Conservation (phyloP, 2,888 invertebrate species). For the Silvanus unidentatus region DNA sequence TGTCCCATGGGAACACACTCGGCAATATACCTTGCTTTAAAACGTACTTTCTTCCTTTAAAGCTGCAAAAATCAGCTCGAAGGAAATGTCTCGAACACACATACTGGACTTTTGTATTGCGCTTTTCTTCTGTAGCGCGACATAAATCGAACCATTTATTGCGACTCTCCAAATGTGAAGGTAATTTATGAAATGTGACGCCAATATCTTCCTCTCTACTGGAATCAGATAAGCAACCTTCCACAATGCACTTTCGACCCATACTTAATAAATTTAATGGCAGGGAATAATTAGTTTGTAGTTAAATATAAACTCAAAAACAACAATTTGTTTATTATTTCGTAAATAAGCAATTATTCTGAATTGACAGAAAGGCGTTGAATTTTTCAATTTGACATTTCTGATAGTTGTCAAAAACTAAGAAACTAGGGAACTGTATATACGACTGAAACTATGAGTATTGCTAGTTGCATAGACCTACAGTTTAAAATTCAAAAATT, state of each 20-base stretch:
- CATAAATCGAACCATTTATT: conserved; percentile 63
- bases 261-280: conserved; percentile 37
- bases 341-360: too few relatives aligned
- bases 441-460: too few relatives aligned
- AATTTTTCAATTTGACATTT: too few relatives aligned
- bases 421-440: too few relatives aligned
- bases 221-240: conserved; percentile 58
- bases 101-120: conserved; percentile 54
- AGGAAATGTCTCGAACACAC: conserved; percentile 74
- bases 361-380: too few relatives aligned
- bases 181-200: conserved; percentile 71
- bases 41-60: conserved; percentile 64
- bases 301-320: too few relatives aligned
- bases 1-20: conserved; percentile 64
- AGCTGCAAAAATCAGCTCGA: conserved; percentile 65
- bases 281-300: too few relatives aligned
- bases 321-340: too few relatives aligned
- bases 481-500: too few relatives aligned
- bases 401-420: too few relatives aligned
- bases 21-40: conserved; percentile 66
- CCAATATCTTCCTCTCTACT: conserved; percentile 59
- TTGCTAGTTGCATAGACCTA: too few relatives aligned
- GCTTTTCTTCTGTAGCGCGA: conserved; percentile 50
- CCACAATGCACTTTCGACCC: conserved; percentile 61
- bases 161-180: conserved; percentile 56